Conservation (phyloP, 2,888 invertebrate species). For the Hirtodrosophila histrioides region DNA sequence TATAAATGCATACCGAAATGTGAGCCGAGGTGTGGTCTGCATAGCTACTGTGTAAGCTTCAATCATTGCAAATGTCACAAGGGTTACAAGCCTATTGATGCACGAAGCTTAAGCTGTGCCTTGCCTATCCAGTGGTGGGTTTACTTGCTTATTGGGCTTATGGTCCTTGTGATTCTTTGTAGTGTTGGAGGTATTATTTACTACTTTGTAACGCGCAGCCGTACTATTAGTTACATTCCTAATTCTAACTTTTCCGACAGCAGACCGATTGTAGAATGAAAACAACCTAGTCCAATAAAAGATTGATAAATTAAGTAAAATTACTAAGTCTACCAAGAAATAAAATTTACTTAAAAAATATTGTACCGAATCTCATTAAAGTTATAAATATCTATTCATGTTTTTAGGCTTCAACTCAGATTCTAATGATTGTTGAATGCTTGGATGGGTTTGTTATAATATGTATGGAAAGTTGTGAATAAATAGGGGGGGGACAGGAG, state of each 20-base stretch:
- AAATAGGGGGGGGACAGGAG: too few relatives aligned
- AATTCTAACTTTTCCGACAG: constrained; percentile 17
- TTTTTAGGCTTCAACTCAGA: too few relatives aligned
- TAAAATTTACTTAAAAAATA: too few relatives aligned
- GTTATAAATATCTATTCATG: too few relatives aligned
- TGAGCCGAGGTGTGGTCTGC: neutral
- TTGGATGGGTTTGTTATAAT: too few relatives aligned
- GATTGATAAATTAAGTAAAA: too few relatives aligned
- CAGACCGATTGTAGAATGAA: neutral
- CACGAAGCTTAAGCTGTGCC: constrained; percentile 5
- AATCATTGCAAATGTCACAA: constrained; percentile 14
- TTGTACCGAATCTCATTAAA: too few relatives aligned
- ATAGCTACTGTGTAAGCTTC: constrained; percentile 13
- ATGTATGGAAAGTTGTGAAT: too few relatives aligned
- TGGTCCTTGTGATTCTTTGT: neutral
- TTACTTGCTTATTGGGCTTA: neutral
- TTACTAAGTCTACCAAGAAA: too few relatives aligned
- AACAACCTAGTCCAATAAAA: too few relatives aligned
- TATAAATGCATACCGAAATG: constrained; percentile 5
- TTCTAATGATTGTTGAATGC: too few relatives aligned
- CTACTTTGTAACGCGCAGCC: neutral
- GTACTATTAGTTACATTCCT: constrained; percentile 21
- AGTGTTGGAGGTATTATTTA: neutral
- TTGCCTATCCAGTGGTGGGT: constrained; percentile 14
- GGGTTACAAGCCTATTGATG: constrained; percentile 2